phyloP scores from a whole-genome alignment of 92 coral and sea anemone genomes.

The Parazoanthus swiftii region DNA sequence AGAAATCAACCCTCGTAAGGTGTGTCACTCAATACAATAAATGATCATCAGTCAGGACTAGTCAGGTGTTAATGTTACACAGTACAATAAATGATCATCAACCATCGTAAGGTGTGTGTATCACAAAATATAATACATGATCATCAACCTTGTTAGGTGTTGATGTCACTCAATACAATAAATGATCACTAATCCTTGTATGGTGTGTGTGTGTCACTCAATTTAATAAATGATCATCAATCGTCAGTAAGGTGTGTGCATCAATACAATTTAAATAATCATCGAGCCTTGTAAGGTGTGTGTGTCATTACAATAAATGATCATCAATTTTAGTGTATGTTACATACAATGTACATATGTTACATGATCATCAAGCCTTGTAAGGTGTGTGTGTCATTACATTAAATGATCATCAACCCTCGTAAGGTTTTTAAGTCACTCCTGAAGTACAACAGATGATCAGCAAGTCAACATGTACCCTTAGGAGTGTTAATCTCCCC shows the following conservation, averaged over 20 bases:
- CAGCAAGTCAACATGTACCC: too few relatives aligned
- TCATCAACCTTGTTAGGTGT: constrained; percentile 61
- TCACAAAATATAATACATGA: too few relatives aligned
- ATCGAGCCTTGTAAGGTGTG: constrained; percentile 53
- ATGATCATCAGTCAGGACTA: background rate
- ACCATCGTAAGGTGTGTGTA: too few relatives aligned
- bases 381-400: constrained; percentile 52
- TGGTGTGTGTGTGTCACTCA: constrained; percentile 50
- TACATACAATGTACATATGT: background rate
- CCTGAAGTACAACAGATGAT: too few relatives aligned
- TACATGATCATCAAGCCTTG: background rate
- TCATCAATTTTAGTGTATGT: too few relatives aligned
- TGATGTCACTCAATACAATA: background rate
- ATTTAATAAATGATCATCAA: background rate
- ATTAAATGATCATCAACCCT: background rate
- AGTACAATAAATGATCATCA: background rate
- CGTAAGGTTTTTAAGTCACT: background rate
- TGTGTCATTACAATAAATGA: background rate
- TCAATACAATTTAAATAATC: background rate
- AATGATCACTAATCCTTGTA: constrained; percentile 1
- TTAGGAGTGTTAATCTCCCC: too few relatives aligned
- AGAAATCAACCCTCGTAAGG: constrained; percentile 85
- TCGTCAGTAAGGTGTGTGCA: constrained; percentile 50
- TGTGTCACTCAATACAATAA: background rate
- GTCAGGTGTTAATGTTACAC: constrained; percentile 53